phyloP scores from a whole-genome alignment of 2,797 vertebrate genomes.

The Sebastes nivosus region DNA sequence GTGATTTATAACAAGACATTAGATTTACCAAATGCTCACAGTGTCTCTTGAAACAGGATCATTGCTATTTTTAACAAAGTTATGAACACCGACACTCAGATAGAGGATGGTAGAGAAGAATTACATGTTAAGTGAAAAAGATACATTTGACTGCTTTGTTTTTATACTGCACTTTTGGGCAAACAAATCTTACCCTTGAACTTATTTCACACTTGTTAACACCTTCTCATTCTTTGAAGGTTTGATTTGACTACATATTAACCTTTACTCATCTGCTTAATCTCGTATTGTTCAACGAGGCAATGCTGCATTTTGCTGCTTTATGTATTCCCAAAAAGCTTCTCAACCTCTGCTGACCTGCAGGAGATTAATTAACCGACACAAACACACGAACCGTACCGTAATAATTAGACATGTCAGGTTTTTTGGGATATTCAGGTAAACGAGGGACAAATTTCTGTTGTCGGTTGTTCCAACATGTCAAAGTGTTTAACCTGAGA shows the following conservation, averaged over 20 bases:
- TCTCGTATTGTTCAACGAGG: not conserved
- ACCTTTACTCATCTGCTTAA: not conserved
- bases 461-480: slow-evolving; percentile 19
- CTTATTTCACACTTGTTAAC: not conserved
- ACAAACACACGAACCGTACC: not conserved
- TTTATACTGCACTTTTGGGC: not conserved
- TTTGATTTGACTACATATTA: not conserved
- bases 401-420: not conserved
- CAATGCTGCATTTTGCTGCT: not conserved
- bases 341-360: not conserved
- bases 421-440: not conserved
- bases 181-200: not conserved
- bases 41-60: not conserved
- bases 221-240: not conserved
- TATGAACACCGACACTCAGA: not conserved
- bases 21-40: not conserved
- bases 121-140: not conserved
- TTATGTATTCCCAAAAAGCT: not conserved
- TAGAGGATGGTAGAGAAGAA: not conserved
- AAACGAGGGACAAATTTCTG: slow-evolving; percentile 1
- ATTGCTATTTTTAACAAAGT: not conserved
- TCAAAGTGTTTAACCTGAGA: slow-evolving; percentile 55
- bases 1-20: not conserved
- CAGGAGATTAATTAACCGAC: not conserved
- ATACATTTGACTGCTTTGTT: not conserved